Evolutionary conservation across 2,888 invertebrate species (phyloP).

Genomic region (Protodeltote pygarga): DNA sequence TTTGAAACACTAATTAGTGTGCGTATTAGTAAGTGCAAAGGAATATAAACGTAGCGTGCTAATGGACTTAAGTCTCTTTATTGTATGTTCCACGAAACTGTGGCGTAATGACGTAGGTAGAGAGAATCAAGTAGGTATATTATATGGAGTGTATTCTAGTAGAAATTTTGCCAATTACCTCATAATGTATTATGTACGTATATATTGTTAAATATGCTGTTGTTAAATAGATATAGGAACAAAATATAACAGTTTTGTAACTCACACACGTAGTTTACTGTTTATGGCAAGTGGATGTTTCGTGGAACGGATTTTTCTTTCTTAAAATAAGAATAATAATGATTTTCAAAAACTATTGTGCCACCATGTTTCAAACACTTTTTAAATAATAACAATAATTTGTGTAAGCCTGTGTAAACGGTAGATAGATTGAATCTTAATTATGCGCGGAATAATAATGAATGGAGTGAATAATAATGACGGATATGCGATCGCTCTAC

Average conservation of each 20-base stretch:
- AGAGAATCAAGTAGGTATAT: conserved; percentile 28
- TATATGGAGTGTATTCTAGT: conserved; percentile 23
- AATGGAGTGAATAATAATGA: no score
- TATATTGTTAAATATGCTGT: conserved; percentile 44
- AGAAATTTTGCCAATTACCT: conserved; percentile 50
- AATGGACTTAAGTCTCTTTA: no score
- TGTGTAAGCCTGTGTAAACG: conserved; percentile 26
- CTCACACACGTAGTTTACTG: conserved; percentile 26
- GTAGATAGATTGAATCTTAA: conserved; percentile 19
- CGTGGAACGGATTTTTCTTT: conserved; percentile 40
- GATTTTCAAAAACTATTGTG: conserved; percentile 39
- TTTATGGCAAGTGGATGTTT: conserved; percentile 36
- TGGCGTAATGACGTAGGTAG: no score
- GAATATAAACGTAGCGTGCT: no score
- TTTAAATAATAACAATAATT: conserved; percentile 26
- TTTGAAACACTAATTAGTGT: no score
- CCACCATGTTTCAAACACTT: conserved; percentile 37
- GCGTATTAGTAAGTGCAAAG: no score
- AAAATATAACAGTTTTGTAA: conserved; percentile 41
- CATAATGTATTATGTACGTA: conserved; percentile 38
- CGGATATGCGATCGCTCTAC: no score
- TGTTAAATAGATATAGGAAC: conserved; percentile 40
- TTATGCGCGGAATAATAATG: neutral
- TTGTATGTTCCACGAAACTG: conserved; percentile 46
- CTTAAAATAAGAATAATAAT: conserved; percentile 8